Evolutionary conservation across 2,888 invertebrate genomes (phyloP).

Genomic region (Bugulina stolonifera): DNA sequence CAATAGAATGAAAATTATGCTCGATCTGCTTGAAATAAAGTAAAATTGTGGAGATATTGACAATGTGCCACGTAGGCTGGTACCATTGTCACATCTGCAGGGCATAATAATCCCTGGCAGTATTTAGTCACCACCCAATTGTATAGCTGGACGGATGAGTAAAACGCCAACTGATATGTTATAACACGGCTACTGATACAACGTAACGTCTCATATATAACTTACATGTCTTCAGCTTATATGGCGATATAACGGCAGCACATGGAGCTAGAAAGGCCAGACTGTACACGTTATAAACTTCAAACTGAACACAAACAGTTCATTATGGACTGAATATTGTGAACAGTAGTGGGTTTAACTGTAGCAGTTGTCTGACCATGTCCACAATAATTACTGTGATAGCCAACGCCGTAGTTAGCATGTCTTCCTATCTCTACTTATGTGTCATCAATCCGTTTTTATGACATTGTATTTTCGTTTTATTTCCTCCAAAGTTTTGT

Average conservation of each 20-base stretch:
- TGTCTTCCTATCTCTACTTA: no score
- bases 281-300: background rate
- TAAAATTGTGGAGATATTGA: no score
- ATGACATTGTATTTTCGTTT: no score
- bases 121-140: background rate
- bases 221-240: background rate
- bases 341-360: background rate
- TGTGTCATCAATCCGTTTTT: no score
- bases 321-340: background rate
- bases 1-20: no score
- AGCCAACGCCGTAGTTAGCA: no score
- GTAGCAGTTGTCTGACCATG: background rate
- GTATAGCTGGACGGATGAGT: background rate
- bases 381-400: no score
- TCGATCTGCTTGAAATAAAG: no score
- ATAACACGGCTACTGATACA: no score
- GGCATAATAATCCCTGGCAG: constrained; percentile 25
- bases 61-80: no score
- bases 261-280: background rate
- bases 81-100: background rate
- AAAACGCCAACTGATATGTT: no score
- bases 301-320: background rate
- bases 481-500: no score
- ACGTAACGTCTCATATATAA: background rate
- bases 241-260: background rate